Percentiles rank a stretch among this genome's conserved stretches.
These are phyloP conservation scores for Hemichromis elongatus DNA, from an alignment of 2,113 vertebrate genomes.

Conservation along the genomic window DNA sequence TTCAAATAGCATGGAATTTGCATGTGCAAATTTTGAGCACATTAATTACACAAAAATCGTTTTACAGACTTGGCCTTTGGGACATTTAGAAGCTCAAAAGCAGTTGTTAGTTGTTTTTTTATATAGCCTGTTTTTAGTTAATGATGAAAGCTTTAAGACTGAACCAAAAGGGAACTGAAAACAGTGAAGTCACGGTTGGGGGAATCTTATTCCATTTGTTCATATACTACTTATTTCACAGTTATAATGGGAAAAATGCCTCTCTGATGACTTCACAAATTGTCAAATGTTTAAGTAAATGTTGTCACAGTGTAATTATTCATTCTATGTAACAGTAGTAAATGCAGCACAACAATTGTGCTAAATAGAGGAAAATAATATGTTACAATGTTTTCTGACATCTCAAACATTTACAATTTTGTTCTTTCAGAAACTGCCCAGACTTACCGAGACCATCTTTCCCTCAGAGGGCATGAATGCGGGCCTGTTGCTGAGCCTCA, in stretches of 20 bases:
- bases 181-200: background rate
- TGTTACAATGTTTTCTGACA: background rate
- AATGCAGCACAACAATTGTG: background rate
- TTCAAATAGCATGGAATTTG: background rate
- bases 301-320: background rate
- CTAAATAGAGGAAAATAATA: background rate
- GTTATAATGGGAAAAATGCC: background rate
- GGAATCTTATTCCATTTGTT: background rate
- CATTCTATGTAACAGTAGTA: background rate
- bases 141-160: background rate
- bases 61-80: background rate
- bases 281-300: background rate
- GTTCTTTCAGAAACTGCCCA: background rate
- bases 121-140: background rate
- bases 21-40: background rate
- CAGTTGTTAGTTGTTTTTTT: background rate
- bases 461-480: slow-evolving; percentile 99
- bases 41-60: background rate
- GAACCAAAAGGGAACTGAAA: background rate
- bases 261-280: background rate
- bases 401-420: background rate
- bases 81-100: background rate
- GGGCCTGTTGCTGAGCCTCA: slow-evolving; percentile 94
- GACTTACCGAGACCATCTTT: slow-evolving; percentile 93
- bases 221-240: background rate